Percentiles rank a stretch among this genome's conserved stretches.
These are phyloP conservation scores for Teleogryllus occipitalis DNA, from an alignment of 1,140 invertebrate genomes.

Conservation along the genomic window DNA sequence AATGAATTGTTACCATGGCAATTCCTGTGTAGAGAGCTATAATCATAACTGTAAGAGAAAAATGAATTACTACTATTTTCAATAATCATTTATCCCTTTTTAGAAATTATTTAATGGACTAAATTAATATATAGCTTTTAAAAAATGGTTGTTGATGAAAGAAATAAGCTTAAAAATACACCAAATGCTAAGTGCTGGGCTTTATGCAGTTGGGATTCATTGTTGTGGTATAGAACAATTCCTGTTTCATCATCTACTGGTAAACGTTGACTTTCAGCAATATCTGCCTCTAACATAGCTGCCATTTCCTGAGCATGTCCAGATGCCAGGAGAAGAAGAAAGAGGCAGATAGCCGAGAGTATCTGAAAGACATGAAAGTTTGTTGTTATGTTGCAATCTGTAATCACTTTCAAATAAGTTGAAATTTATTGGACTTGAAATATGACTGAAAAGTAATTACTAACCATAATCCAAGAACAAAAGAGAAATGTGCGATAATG, in stretches of 20 bases:
- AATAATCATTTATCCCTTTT: neutral
- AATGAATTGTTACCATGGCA: conserved; percentile 39
- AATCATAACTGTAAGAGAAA: conserved; percentile 34
- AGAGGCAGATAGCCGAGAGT: conserved; percentile 38
- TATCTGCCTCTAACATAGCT: conserved; percentile 41
- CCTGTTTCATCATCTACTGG: conserved; percentile 15
- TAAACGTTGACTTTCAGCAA: conserved; percentile 30
- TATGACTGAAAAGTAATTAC: neutral
- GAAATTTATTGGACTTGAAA: neutral
- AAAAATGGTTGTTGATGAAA: neutral
- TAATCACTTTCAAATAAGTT: neutral
- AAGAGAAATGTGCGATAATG: neutral
- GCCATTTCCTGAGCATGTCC: conserved; percentile 39
- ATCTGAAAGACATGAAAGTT: conserved; percentile 30
- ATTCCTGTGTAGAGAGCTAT: conserved; percentile 39
- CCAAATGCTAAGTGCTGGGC: conserved; percentile 40
- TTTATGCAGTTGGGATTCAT: conserved; percentile 35
- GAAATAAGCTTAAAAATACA: conserved; percentile 18
- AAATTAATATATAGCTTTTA: too few relatives aligned
- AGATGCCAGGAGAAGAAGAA: conserved; percentile 38
- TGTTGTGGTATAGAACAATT: conserved; percentile 33
- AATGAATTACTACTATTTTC: neutral
- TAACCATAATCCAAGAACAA: neutral
- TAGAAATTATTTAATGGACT: too few relatives aligned
- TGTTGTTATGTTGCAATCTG: neutral